Evolutionary conservation across 2,797 vertebrate species (phyloP).

Genomic region (Esox lucius): DNA sequence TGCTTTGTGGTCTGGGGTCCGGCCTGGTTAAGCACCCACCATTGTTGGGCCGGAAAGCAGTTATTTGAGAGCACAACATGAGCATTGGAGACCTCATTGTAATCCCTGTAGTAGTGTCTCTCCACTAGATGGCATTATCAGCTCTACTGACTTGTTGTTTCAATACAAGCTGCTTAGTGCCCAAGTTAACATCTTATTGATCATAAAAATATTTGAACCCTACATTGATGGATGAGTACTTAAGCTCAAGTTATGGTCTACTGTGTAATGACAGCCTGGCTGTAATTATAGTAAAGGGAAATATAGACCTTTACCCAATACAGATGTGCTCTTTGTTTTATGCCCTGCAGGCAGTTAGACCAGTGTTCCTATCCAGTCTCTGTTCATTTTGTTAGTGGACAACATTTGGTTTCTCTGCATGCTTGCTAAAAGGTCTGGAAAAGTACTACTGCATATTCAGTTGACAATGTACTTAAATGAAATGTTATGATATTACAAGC

Average conservation of each 20-base stretch:
- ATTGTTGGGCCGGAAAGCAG: background rate
- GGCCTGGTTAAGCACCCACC: background rate
- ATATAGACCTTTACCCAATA: conserved; percentile 23
- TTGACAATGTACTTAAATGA: background rate
- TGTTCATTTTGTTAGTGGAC: background rate
- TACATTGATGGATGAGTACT: conserved; percentile 43
- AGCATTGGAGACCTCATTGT: too few species aligned
- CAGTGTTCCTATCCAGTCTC: background rate
- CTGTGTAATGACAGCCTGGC: conserved; percentile 45
- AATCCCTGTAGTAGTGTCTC: background rate
- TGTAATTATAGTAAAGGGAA: conserved; percentile 43
- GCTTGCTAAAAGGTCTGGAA: background rate
- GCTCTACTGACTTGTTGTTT: conserved; percentile 27
- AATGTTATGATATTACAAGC: conserved; percentile 1
- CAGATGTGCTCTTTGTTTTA: conserved; percentile 35
- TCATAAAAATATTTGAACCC: conserved; percentile 50
- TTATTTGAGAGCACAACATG: background rate
- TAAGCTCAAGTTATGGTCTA: conserved; percentile 32
- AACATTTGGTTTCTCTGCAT: background rate
- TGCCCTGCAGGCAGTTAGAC: background rate
- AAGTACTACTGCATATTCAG: background rate
- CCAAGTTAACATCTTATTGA: conserved; percentile 48
- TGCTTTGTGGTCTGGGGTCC: too few species aligned
- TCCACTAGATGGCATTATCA: conserved; percentile 69
- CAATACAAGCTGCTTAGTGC: conserved; percentile 69